Conservation (phyloP, 2,797 vertebrate species). For the Garrulus glandarius region DNA sequence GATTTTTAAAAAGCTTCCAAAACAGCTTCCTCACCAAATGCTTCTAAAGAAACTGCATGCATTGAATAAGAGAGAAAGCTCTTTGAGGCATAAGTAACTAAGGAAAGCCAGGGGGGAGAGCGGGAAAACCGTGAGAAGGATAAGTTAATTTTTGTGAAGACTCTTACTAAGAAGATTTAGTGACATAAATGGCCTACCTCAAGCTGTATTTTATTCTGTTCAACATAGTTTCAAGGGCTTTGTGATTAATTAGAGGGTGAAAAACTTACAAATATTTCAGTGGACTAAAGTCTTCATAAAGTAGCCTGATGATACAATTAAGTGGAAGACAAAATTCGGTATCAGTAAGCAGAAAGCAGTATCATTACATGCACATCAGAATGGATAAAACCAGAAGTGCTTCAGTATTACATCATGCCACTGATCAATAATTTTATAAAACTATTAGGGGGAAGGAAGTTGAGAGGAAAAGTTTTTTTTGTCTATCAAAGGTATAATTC, state of each 20-base stretch:
- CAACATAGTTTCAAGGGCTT: background rate
- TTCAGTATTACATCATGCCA: background rate
- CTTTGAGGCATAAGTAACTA: background rate
- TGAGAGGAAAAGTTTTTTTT: background rate
- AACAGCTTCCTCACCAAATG: background rate
- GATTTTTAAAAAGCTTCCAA: slow-evolving; percentile 7
- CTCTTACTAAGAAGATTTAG: background rate
- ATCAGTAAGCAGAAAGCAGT: background rate
- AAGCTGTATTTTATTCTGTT: background rate
- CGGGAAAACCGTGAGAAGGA: background rate
- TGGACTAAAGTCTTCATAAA: background rate
- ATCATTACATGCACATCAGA: background rate
- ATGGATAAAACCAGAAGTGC: background rate
- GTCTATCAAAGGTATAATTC: background rate
- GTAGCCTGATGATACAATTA: background rate
- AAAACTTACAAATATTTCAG: background rate
- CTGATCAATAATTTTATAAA: background rate
- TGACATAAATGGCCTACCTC: background rate
- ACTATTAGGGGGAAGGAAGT: background rate
- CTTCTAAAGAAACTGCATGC: background rate
- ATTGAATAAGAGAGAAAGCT: background rate
- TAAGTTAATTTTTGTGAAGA: background rate
- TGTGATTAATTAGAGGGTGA: background rate
- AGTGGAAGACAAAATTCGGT: background rate
- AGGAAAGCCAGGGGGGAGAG: background rate